Percentiles rank a stretch among this genome's conserved stretches.
Evolutionary conservation across 1,140 invertebrate genomes (phyloP).

Genomic region (Cecropterus lyciades): DNA sequence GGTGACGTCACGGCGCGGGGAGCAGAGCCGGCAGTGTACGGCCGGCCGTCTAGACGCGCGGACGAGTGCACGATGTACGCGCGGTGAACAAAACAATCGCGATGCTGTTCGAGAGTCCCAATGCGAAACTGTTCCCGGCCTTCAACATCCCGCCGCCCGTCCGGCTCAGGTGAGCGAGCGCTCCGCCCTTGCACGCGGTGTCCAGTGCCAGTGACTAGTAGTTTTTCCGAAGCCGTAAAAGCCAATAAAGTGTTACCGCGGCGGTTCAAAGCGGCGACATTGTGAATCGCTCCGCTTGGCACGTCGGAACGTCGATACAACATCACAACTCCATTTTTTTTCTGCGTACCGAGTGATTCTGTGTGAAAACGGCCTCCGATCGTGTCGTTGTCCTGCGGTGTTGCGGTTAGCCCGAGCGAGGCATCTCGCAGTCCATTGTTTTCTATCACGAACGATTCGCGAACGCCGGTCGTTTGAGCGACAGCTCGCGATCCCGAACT

Average conservation of each 20-base stretch:
- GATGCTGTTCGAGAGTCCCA: conserved; percentile 81
- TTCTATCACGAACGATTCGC: conserved; percentile 24
- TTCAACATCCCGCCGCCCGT: conserved; percentile 82
- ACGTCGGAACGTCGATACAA: conserved; percentile 68
- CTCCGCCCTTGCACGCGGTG: conserved; percentile 32
- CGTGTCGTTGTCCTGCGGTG: conserved; percentile 44
- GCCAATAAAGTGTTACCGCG: conserved; percentile 55
- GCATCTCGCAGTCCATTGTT: conserved; percentile 32
- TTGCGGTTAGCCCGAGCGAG: conserved; percentile 39
- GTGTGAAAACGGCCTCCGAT: conserved; percentile 34
- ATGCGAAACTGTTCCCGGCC: conserved; percentile 80
- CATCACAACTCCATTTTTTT: conserved; percentile 59
- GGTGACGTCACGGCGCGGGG: conserved; percentile 57
- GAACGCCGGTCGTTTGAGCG: conserved; percentile 33
- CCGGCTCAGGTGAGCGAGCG: conserved; percentile 75
- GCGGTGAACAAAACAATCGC: conserved; percentile 74
- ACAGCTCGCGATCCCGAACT: conserved; percentile 21
- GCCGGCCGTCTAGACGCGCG: conserved; percentile 61
- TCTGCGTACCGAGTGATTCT: conserved; percentile 47
- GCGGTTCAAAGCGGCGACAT: conserved; percentile 53
- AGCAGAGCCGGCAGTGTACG: conserved; percentile 58
- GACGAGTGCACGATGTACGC: conserved; percentile 71
- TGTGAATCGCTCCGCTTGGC: conserved; percentile 52
- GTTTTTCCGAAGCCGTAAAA: conserved; percentile 55
- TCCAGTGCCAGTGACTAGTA: conserved; percentile 57